Evolutionary conservation across 2,888 invertebrate genomes (phyloP).

Genomic region (Mimas tiliae): DNA sequence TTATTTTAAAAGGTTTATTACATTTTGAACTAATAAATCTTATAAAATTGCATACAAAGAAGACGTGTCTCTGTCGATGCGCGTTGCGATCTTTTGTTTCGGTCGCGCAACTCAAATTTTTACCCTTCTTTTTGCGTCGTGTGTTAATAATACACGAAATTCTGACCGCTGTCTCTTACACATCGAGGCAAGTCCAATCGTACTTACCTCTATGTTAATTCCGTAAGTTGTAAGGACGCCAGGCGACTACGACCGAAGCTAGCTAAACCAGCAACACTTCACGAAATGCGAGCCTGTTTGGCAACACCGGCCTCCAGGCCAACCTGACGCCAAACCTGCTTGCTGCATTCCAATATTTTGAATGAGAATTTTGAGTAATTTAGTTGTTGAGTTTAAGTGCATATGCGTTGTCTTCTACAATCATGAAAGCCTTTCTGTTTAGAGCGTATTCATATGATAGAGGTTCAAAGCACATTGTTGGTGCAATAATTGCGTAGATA

Average conservation of each 20-base stretch:
- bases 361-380: neutral
- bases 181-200: neutral
- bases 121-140: too few relatives aligned
- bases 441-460: too few relatives aligned
- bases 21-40: too few relatives aligned
- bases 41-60: too few relatives aligned
- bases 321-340: slow-evolving; percentile 1
- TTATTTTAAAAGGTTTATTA: too few relatives aligned
- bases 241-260: slow-evolving; percentile 26
- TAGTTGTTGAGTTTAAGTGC: neutral
- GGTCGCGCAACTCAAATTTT: too few relatives aligned
- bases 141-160: too few relatives aligned
- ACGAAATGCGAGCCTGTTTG: slow-evolving; percentile 17
- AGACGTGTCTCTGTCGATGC: too few relatives aligned
- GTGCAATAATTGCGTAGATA: too few relatives aligned
- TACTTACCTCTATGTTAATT: slow-evolving; percentile 26
- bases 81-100: too few relatives aligned
- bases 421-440: too few relatives aligned
- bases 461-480: too few relatives aligned
- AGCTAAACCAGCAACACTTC: slow-evolving; percentile 20
- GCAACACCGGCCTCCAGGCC: slow-evolving; percentile 10
- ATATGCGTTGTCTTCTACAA: neutral
- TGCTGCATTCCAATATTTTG: slow-evolving; percentile 13
- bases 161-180: neutral
- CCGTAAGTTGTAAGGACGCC: slow-evolving; percentile 43